Evolutionary conservation across 2,888 invertebrate genomes (phyloP), one percentile per base, ranked within the genome.

Genomic region (Paralinhomoeus sp.): DNA sequence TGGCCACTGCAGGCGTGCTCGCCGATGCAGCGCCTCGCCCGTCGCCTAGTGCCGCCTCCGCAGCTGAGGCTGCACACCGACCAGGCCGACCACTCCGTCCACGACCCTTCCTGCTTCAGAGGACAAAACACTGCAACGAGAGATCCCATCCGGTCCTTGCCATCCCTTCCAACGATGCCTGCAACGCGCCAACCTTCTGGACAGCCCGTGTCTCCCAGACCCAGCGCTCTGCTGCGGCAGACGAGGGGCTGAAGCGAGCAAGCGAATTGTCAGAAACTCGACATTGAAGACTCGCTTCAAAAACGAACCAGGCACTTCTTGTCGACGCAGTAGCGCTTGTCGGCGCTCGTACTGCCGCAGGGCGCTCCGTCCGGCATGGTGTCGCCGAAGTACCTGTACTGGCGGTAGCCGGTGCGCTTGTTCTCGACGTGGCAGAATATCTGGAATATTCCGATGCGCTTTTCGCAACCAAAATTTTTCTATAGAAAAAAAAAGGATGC

Each of bases 321-420:
- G 37, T 53, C 54, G 22, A 60, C 45, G 47, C 60, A 60, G 47
- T 56, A 61, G 41, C 53, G 44, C 35, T 57, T 55, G 43, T 49
- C 22, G 5, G 5, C 53, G 27, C 20, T 31, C 2, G n/a, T 12
- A 9, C 15, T 17, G 34, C 60, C 60, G 47, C 61, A 61, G 13
- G 57, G 52, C 2, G 61, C 55, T n/a, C 61, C 61, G 49, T 61
- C 58, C 21, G 61, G 61, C 37, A 61, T 47, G 41, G 54, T 56
- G 46, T 61, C 61, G 24, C 61, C 61, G 46, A 55, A 62, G 53
- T 57, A 59, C 41, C 60, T 57, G 42, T 60, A 61, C 47, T 55
- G 57, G 9, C 55, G 47, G 41, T 55, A 55, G 37, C 49, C 49
- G 33, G 55, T 56, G 37, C 46, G 47, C 15, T 49, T 49, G 45